Base-by-base conservation (phyloP, 2,113 vertebrate species). In the Notechis scutatus region DNA sequence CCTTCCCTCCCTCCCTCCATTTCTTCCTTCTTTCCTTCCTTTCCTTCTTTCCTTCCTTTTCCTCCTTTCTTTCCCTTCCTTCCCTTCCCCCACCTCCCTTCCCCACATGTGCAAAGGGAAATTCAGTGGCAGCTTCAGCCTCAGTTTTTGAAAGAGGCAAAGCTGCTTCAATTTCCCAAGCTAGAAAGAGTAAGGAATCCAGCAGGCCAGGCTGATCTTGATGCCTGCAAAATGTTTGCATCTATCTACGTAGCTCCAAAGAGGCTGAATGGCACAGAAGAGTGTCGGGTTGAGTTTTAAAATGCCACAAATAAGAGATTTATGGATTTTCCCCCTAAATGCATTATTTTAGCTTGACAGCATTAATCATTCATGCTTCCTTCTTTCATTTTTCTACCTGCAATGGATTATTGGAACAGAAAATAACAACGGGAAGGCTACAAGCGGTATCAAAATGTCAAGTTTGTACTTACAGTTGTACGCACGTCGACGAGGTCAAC, bases 321-420 rank as follows among this genome's bases (percentile, higher is more conserved):
- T 99, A 99, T 98, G 98, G 98, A 98, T 98, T 98, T 98, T 98
- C 98, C 3, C 1, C 34, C 97, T 98, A 98, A 99, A 98, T 99
- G 99, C 98, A 99, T 99, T 99, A 98, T 99, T 99, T 99, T 99
- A 98, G 98, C 98, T 98, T 99, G 99, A 99, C 99, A 99, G 98
- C 99, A 98, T 99, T 99, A 99, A 99, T 99, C 99, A 99, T 98
- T 99, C 99, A 99, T 98, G 98, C 98, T 98, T 98, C 98, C 97
- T 98, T 97, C 98, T 98, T 98, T 98, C 98, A 98, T 98, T 98
- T 98, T 98, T 98, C 97, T 98, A 97, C 98, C 98, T 98, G 98
- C 98, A 98, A 98, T 98, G 98, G 99, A 98, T 99, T 99, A 99
- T 99, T 99, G 99, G 99, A 99, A 99, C 98, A 99, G 98, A 99